Conservation (phyloP, 2,113 vertebrate species). For the Telmatochromis brichardi region DNA sequence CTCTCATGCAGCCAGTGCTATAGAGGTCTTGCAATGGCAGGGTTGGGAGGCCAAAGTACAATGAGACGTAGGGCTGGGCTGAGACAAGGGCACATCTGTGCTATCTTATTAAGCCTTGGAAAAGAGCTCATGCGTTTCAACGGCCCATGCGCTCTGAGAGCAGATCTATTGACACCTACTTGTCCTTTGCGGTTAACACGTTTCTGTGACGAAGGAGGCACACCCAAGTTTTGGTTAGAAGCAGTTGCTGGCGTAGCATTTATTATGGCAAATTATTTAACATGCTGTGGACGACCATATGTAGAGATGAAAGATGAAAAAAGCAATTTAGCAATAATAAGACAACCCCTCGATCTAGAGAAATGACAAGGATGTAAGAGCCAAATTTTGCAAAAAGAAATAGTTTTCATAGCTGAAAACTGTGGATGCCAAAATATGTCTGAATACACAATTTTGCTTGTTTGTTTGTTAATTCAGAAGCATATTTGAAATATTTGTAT, state of each 20-base stretch:
- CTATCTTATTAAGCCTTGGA: slow-evolving; percentile 70
- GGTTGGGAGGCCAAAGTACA: slow-evolving; percentile 72
- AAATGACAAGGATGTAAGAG: slow-evolving; percentile 45
- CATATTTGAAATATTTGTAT: background rate
- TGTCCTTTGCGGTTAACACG: slow-evolving; percentile 70
- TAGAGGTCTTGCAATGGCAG: slow-evolving; percentile 60
- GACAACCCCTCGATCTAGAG: slow-evolving; percentile 36
- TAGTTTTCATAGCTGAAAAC: background rate
- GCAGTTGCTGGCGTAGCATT: slow-evolving; percentile 58
- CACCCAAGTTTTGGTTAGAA: slow-evolving; percentile 59
- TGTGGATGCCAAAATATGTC: background rate
- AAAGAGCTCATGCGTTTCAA: slow-evolving; percentile 67
- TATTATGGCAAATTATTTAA: slow-evolving; percentile 63
- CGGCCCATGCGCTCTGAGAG: slow-evolving; percentile 54
- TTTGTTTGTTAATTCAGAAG: background rate
- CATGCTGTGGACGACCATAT: slow-evolving; percentile 41
- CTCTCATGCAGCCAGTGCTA: slow-evolving; percentile 62
- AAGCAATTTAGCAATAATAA: slow-evolving; percentile 21
- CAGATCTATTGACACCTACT: slow-evolving; percentile 75
- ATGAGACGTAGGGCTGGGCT: slow-evolving; percentile 63
- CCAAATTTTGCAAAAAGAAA: slow-evolving; percentile 10
- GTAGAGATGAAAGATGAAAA: background rate
- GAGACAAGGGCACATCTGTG: slow-evolving; percentile 75
- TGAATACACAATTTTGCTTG: background rate
- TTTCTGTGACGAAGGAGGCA: slow-evolving; percentile 50